These are phyloP conservation scores for Drosophila guanche DNA, from an alignment of 1,140 invertebrate genomes.

Conservation along the genomic window DNA sequence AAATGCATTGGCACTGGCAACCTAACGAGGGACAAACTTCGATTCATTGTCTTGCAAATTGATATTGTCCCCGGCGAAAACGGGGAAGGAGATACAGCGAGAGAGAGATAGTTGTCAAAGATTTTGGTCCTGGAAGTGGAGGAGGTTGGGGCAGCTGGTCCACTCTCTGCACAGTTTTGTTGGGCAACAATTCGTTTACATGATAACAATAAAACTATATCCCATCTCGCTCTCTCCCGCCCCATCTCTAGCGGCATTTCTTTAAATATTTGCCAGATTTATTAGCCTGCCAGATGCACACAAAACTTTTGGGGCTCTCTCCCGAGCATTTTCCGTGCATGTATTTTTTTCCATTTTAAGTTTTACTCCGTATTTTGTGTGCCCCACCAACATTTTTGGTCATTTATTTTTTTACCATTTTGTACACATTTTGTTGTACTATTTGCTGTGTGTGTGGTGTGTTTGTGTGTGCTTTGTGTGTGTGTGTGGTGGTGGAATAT, in stretches of 20 bases:
- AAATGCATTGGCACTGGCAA: slow-evolving; percentile 62
- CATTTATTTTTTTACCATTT: not conserved
- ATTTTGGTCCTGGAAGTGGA: slow-evolving; percentile 8
- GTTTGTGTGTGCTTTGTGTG: no score
- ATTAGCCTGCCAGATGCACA: slow-evolving; percentile 47
- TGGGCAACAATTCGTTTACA: slow-evolving; percentile 55
- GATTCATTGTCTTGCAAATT: slow-evolving; percentile 73
- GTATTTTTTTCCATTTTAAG: slow-evolving; percentile 49
- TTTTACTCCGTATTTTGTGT: slow-evolving; percentile 24
- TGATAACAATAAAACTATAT: slow-evolving; percentile 62
- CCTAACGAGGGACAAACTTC: slow-evolving; percentile 55
- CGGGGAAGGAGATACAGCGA: slow-evolving; percentile 2
- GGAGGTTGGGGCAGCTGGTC: slow-evolving; percentile 1
- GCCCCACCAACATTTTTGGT: not conserved
- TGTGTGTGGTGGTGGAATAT: slow-evolving; percentile 40
- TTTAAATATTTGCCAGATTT: slow-evolving; percentile 53
- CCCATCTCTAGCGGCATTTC: slow-evolving; percentile 3
- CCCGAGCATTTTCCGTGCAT: slow-evolving; percentile 23
- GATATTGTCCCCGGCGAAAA: slow-evolving; percentile 51
- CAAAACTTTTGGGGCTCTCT: slow-evolving; percentile 45
- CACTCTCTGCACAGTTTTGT: slow-evolving; percentile 33
- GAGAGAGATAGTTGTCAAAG: slow-evolving; percentile 26
- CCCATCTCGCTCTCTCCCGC: not conserved
- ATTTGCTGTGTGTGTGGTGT: not conserved
- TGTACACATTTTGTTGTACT: slow-evolving; percentile 29